Evolutionary conservation across 2,888 invertebrate species (phyloP), one percentile per base, ranked within the genome.

Genomic region (Anodontia alba): DNA sequence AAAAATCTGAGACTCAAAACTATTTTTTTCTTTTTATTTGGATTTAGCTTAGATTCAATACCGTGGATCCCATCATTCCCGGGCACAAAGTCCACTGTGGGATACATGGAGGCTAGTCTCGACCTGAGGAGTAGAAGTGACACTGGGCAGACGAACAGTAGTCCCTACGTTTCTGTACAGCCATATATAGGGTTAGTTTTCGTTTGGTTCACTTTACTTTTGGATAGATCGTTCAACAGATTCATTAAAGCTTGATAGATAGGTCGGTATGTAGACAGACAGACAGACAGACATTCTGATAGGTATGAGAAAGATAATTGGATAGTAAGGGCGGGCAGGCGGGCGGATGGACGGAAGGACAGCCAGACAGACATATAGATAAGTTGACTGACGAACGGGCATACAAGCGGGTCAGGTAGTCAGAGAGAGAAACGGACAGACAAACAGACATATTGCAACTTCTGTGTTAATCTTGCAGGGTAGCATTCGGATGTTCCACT

Each of bases 81-180:
- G 23, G 72, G 66, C 0, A 23, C 15, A 42, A 74, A 1, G 3
- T 10, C 36, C 3, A 36, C 46, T 15, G 1, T 68, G 0, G 87
- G 87, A 1, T 73, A 70, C 36, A 72, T 87, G 75, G 68, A 81
- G n/a, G 79, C 87, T 26, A 54, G 26, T 26, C 68, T 87, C 31
- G 67, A 82, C n/a, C 46, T 78, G 2, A 66, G 78, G 2, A 38
- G 43, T 54, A 71, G 87, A 42, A 84, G 77, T 66, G 87, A 87
- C 36, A 84, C 80, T 0, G 62, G 62, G 15, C 20, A 73, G 29
- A 67, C 77, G 0, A 87, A 87, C 26, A 69, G 51, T 20, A 87
- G 87, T 49, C 87, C 87, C 5, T 80, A 81, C 36, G 72, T 78
- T 5, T 83, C 83, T 12, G 62, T 85, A 8, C 87, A 75, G 17